Conservation (phyloP, 2,113 vertebrate species). For the Callaeas wilsoni region DNA sequence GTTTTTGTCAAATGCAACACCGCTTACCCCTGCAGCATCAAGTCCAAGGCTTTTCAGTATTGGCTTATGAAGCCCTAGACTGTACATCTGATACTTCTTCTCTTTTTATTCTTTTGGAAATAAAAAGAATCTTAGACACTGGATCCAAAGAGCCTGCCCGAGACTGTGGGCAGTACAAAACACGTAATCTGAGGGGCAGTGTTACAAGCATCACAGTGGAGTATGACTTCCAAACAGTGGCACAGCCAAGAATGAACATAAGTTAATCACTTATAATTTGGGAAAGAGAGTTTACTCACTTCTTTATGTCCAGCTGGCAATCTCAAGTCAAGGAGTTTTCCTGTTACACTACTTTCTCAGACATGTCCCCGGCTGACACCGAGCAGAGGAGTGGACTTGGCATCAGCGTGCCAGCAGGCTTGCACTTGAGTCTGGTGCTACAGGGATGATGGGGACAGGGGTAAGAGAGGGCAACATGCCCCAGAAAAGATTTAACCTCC, state of each 20-base stretch:
- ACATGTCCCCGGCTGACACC: background rate
- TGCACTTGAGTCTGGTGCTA: background rate
- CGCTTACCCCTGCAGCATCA: background rate
- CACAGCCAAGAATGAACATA: background rate
- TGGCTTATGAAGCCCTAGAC: background rate
- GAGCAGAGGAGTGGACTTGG: background rate
- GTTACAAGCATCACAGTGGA: background rate
- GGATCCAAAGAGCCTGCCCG: background rate
- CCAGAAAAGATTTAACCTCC: background rate
- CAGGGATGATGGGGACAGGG: background rate
- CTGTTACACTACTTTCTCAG: background rate
- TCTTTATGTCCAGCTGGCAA: background rate
- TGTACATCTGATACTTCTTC: background rate
- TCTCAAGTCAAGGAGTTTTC: background rate
- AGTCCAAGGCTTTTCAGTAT: background rate
- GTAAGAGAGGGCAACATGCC: background rate
- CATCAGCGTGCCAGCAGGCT: fast-evolving
- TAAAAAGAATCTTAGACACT: background rate
- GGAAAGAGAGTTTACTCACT: background rate
- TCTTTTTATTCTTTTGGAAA: background rate
- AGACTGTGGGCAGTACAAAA: background rate
- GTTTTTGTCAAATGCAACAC: background rate
- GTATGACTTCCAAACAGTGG: background rate
- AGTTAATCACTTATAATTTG: background rate
- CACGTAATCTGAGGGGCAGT: background rate